These are phyloP conservation scores for Cantharis lateralis DNA, from an alignment of 2,888 invertebrate species.

Conservation along the genomic window DNA sequence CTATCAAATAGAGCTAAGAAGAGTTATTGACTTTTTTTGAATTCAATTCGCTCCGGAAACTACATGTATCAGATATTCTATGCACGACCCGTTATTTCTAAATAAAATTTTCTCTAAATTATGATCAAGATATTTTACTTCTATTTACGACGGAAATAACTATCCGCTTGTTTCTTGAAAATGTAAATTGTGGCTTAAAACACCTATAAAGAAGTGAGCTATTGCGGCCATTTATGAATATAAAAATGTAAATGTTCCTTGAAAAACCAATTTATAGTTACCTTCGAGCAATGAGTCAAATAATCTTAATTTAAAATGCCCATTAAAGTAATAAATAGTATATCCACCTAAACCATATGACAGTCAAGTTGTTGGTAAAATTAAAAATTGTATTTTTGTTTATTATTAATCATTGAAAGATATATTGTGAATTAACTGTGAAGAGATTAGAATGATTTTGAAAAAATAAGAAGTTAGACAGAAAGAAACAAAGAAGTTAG, in stretches of 20 bases:
- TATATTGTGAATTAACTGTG: too few relatives aligned
- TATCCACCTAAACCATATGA: too few relatives aligned
- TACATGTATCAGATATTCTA: background rate
- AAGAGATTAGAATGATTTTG: too few relatives aligned
- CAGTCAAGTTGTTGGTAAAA: too few relatives aligned
- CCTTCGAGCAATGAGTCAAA: background rate
- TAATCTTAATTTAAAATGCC: background rate
- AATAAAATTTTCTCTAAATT: background rate
- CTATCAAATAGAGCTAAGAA: slow-evolving; percentile 13
- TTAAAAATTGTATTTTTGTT: too few relatives aligned
- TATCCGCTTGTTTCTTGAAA: background rate
- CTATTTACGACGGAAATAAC: background rate
- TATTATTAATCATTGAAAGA: too few relatives aligned
- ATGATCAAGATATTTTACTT: background rate
- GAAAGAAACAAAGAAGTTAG: too few relatives aligned
- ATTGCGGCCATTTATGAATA: background rate
- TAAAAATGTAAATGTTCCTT: background rate
- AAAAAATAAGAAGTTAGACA: too few relatives aligned
- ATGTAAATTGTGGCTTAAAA: background rate
- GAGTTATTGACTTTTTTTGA: slow-evolving; percentile 13
- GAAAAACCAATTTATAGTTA: background rate
- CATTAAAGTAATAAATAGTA: background rate
- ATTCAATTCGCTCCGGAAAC: slow-evolving; percentile 10
- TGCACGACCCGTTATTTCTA: background rate
- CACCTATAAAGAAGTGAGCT: background rate